Percentiles rank a stretch among this genome's conserved stretches.
Evolutionary conservation across 2,797 vertebrate species (phyloP).

Genomic region (Falco biarmicus): DNA sequence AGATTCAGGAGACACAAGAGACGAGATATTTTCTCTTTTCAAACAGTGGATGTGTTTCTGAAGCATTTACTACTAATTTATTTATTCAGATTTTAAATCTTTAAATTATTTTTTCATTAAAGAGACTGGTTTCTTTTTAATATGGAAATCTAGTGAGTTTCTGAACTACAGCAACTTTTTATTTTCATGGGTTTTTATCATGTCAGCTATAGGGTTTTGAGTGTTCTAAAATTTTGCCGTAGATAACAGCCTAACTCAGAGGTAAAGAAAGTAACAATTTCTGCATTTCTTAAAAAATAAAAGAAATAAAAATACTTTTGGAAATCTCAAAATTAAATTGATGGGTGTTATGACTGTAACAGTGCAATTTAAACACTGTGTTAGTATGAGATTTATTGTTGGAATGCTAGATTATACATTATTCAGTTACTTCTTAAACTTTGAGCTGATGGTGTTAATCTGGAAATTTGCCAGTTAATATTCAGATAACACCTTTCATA

Average conservation of each 20-base stretch:
- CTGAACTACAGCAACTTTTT: background rate
- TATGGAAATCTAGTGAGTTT: background rate
- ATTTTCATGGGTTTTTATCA: background rate
- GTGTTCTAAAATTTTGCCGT: background rate
- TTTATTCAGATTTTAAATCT: background rate
- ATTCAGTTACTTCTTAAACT: background rate
- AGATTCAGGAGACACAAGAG: background rate
- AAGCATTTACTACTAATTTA: background rate
- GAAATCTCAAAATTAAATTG: background rate
- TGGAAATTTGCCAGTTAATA: background rate
- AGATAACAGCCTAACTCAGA: background rate
- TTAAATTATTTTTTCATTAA: background rate
- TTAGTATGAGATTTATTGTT: background rate
- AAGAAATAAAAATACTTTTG: background rate
- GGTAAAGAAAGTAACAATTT: background rate
- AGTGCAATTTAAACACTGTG: background rate
- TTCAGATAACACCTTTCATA: background rate
- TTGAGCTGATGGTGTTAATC: background rate
- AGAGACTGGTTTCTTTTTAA: background rate
- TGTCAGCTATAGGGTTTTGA: background rate
- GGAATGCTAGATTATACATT: background rate
- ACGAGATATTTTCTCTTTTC: background rate
- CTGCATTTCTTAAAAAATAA: background rate
- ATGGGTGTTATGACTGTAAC: background rate
- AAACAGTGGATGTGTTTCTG: background rate